phyloP scores from a whole-genome alignment of 1,140 invertebrate genomes.

The Macrotrachela quadricornifera region DNA sequence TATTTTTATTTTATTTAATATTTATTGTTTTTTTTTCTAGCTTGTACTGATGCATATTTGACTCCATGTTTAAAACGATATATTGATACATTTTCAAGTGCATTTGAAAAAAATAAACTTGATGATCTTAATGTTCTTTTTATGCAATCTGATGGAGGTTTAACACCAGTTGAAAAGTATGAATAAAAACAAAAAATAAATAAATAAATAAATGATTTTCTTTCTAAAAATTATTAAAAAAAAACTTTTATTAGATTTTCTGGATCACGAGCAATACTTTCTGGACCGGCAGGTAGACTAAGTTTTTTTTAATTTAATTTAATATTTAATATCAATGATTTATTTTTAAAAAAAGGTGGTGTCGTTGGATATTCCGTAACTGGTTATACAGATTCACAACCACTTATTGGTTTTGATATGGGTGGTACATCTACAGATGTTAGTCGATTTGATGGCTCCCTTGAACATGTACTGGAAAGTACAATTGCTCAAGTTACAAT shows the following conservation, averaged over 20 bases:
- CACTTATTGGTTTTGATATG: constrained; percentile 93
- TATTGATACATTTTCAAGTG: constrained; percentile 47
- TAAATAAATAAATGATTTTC: not conserved
- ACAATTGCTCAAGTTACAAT: constrained; percentile 85
- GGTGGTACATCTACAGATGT: constrained; percentile 97
- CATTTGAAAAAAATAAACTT: constrained; percentile 6
- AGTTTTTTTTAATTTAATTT: not conserved
- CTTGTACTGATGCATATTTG: constrained; percentile 82
- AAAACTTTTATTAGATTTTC: constrained; percentile 5
- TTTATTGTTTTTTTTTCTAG: constrained; percentile 36
- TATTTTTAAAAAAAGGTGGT: constrained; percentile 89
- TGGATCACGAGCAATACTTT: not conserved
- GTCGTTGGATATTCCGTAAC: constrained; percentile 86
- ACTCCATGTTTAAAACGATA: constrained; percentile 84
- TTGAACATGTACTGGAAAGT: constrained; percentile 87
- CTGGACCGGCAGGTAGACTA: not conserved
- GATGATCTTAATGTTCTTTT: constrained; percentile 66
- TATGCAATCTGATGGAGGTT: constrained; percentile 94
- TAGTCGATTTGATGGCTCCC: constrained; percentile 62
- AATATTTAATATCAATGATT: constrained; percentile 49
- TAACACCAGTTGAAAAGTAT: constrained; percentile 74
- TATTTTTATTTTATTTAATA: too few species aligned
- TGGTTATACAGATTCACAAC: constrained; percentile 46
- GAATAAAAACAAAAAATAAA: constrained; percentile 14
- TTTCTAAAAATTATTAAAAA: not conserved